Conservation (phyloP, 2,888 invertebrate genomes). For the Esperia sulphurella region DNA sequence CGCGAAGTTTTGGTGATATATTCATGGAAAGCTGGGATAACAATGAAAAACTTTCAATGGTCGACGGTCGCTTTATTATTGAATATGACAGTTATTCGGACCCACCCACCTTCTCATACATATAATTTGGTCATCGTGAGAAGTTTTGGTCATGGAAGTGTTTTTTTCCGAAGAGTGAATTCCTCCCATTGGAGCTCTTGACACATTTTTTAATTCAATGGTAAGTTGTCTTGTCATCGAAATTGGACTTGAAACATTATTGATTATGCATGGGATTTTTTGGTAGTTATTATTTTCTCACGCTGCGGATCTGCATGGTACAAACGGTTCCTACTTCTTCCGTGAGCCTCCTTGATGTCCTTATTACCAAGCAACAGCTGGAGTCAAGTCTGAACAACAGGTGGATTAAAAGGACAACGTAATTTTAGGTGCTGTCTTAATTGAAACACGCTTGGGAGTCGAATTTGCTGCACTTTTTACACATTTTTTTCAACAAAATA, state of each 20-base stretch:
- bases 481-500: neutral
- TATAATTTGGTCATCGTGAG: neutral
- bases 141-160: slow-evolving; percentile 25
- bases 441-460: neutral
- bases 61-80: too few species aligned
- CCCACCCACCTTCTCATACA: too few species aligned
- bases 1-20: slow-evolving; percentile 11
- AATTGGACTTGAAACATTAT: slow-evolving; percentile 36
- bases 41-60: too few species aligned
- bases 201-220: slow-evolving; percentile 26
- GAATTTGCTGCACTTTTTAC: neutral
- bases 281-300: neutral
- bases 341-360: too few species aligned
- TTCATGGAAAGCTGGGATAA: too few species aligned
- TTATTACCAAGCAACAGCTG: neutral
- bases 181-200: slow-evolving; percentile 9
- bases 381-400: neutral
- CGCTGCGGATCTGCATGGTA: neutral
- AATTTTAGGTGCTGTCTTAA: neutral
- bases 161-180: slow-evolving; percentile 39
- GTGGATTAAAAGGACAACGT: neutral
- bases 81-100: too few species aligned
- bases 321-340: too few species aligned
- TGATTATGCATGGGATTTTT: slow-evolving; percentile 14
- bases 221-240: slow-evolving; percentile 47